Base-by-base conservation (phyloP, 2,113 vertebrate genomes). In the Platysternon megacephalum region DNA sequence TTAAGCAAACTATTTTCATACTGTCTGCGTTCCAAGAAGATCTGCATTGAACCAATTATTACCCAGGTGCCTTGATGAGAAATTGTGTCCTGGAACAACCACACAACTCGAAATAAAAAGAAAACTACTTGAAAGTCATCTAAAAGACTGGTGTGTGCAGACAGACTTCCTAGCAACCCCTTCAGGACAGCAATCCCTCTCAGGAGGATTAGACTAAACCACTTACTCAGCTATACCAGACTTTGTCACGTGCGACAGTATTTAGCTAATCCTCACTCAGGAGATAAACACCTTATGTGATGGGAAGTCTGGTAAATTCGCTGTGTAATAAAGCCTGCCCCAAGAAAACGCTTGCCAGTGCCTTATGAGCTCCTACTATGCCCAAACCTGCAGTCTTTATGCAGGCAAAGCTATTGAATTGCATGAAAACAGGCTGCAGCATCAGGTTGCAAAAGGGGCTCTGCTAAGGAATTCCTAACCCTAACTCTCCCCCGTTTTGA, bases 121-220 rank as follows among this genome's bases (percentile, higher is more conserved):
- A 90, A 92, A 78, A 19, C 12, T 74, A 5, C 52, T 0, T 84
- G 85, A 81, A 95, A 96, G 56, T 49, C 1, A 87, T 83, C 39
- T 51, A 72, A 91, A 95, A 91, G 26, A 32, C 49, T 83, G 22
- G 12, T 65, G n/a, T 26, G 84, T 29, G 65, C 28, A 84, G 2
- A 80, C 49, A 87, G 16, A 42, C 19, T 95, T 87, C 92, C 58
- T 46, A 86, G 49, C 87, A 93, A 88, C 89, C 78, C 51, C 83
- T 85, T 96, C 86, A 85, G 92, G 91, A 95, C 58, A 93, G 58
- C 79, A 87, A 0, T 85, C 72, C 78, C 61, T 51, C 81, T 88
- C 82, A 46, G 87, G 49, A 83, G 79, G 76, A 94, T 94, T 91
- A 86, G 49, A 44, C 49, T 90, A 93, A 94, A 91, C 86, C 87